phyloP scores from a whole-genome alignment of 2,797 vertebrate species.

The Gymnodraco acuticeps region DNA sequence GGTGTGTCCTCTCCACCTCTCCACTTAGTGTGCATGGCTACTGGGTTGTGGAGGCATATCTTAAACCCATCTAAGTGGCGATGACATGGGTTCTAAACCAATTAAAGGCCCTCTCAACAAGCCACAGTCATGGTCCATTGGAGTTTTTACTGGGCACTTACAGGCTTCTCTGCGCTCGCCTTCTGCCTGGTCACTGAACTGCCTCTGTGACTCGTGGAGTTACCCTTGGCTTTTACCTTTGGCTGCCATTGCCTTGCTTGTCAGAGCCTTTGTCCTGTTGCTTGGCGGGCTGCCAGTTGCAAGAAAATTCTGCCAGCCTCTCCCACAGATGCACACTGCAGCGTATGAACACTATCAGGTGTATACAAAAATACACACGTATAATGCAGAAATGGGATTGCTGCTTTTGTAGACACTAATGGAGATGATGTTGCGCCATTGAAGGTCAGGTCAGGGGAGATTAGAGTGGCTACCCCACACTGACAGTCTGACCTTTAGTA shows the following conservation, averaged over 20 bases:
- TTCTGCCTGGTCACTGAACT: slow-evolving; percentile 48
- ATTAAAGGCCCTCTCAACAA: slow-evolving; percentile 60
- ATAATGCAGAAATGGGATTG: slow-evolving; percentile 45
- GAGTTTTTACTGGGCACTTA: slow-evolving; percentile 49
- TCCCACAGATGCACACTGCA: slow-evolving; percentile 1
- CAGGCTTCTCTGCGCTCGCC: slow-evolving; percentile 40
- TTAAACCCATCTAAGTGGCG: slow-evolving; percentile 63
- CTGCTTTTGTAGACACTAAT: slow-evolving; percentile 65
- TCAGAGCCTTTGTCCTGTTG: slow-evolving; percentile 58
- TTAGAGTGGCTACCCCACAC: slow-evolving; percentile 66
- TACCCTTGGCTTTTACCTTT: slow-evolving; percentile 68
- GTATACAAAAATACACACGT: slow-evolving; percentile 24
- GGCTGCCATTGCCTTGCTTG: slow-evolving; percentile 56
- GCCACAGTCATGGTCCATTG: slow-evolving; percentile 34
- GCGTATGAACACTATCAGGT: slow-evolving; percentile 23
- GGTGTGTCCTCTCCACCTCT: slow-evolving; percentile 49
- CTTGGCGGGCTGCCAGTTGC: slow-evolving; percentile 60
- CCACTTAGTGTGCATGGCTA: slow-evolving; percentile 40
- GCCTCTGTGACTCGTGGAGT: slow-evolving; percentile 42
- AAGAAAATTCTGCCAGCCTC: slow-evolving; percentile 41
- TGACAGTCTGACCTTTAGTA: slow-evolving; percentile 83
- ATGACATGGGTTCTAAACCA: slow-evolving; percentile 67
- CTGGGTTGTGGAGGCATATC: slow-evolving; percentile 50
- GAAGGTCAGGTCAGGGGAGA: slow-evolving; percentile 76
- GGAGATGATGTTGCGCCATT: slow-evolving; percentile 70